These are phyloP conservation scores for Panthera leo DNA, from an alignment of 2,113 vertebrate genomes.

Conservation along the genomic window DNA sequence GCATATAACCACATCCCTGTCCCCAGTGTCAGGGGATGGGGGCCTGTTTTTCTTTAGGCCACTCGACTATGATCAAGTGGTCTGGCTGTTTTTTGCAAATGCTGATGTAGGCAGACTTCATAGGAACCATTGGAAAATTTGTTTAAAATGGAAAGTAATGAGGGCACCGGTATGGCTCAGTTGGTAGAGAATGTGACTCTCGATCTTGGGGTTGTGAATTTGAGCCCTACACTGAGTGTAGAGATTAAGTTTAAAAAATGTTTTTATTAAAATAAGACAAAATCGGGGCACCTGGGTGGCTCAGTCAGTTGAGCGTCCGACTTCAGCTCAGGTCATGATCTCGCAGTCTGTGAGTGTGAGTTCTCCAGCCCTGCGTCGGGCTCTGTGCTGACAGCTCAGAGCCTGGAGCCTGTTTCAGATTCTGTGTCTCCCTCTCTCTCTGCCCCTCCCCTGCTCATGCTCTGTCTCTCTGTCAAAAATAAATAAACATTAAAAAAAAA, in stretches of 20 bases:
- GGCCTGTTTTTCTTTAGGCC: neutral
- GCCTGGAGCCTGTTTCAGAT: too few relatives aligned
- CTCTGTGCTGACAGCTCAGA: too few relatives aligned
- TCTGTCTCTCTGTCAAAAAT: too few relatives aligned
- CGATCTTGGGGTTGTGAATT: neutral
- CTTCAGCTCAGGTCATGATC: too few relatives aligned
- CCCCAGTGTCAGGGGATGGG: neutral
- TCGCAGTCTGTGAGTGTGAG: too few relatives aligned
- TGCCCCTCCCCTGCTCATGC: too few relatives aligned
- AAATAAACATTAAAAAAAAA: neutral
- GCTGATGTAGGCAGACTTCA: neutral
- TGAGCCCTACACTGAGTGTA: neutral
- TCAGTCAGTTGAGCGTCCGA: too few relatives aligned
- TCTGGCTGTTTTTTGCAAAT: neutral
- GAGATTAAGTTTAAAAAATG: neutral
- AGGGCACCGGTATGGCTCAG: neutral
- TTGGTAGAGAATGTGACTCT: neutral
- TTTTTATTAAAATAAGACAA: neutral
- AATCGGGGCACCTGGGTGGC: too few relatives aligned
- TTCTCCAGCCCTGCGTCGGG: too few relatives aligned
- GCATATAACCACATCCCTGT: neutral
- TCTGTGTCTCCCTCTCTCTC: too few relatives aligned
- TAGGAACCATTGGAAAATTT: neutral
- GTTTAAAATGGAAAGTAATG: neutral
- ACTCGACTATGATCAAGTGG: neutral